A percentile compares a stretch with the other conserved stretches of the same genome.
phyloP scores from a whole-genome alignment of 2,888 invertebrate species.

The Papilio gigon region DNA sequence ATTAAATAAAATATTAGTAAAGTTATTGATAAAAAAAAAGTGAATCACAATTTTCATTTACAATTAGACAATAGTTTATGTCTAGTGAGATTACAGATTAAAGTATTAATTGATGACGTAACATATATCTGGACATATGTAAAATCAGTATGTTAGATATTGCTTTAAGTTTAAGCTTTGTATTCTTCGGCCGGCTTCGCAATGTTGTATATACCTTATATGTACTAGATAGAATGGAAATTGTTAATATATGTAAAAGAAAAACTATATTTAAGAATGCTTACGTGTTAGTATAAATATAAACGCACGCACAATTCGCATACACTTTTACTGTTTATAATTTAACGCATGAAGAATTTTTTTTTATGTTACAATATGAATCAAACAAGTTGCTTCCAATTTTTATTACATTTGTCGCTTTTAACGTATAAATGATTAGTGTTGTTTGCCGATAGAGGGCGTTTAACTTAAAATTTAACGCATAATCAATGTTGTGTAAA shows the following conservation, averaged over 20 bases:
- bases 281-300: neutral
- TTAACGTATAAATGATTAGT: neutral
- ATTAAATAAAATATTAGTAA: too few species aligned
- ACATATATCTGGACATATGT: neutral
- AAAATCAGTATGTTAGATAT: neutral
- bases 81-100: constrained; percentile 3
- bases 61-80: neutral
- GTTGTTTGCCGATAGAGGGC: neutral
- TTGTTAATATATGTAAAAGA: neutral
- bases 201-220: neutral
- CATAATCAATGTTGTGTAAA: too few species aligned
- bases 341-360: neutral
- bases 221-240: neutral
- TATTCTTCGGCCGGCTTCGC: constrained; percentile 76
- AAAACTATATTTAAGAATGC: too few species aligned
- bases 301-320: neutral
- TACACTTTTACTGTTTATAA: neutral
- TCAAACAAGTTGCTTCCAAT: neutral
- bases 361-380: neutral
- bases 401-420: neutral
- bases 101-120: neutral
- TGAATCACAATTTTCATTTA: too few species aligned
- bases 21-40: too few species aligned
- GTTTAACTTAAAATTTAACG: neutral
- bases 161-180: neutral